Conservation (phyloP, 2,113 vertebrate genomes). For the Nothocercus nigrocapillus region DNA sequence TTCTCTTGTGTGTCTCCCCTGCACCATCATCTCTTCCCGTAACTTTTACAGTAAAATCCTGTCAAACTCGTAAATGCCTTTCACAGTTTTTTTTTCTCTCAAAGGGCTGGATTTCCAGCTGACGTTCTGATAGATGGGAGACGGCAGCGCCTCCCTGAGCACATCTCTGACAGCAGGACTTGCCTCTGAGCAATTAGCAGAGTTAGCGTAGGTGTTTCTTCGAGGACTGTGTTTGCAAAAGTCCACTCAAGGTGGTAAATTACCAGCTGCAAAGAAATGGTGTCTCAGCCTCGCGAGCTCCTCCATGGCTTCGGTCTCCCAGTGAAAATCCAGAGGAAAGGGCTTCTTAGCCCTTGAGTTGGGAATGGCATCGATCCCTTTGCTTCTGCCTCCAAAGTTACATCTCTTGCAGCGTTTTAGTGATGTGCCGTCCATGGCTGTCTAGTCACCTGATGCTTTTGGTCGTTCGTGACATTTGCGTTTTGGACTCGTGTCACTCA, state of each 20-base stretch:
- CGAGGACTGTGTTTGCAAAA: not conserved
- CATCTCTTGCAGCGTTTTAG: fast-evolving
- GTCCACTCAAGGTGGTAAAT: not conserved
- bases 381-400: not conserved
- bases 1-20: not conserved
- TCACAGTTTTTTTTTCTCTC: not conserved
- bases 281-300: not conserved
- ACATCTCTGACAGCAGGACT: not conserved
- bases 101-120: not conserved
- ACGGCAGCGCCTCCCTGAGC: not conserved
- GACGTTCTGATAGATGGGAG: not conserved
- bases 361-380: not conserved
- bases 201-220: not conserved
- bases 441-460: not conserved
- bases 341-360: not conserved
- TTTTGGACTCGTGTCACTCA: not conserved
- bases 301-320: not conserved
- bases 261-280: not conserved
- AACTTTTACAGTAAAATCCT: conserved; percentile 3
- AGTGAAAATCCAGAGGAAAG: not conserved
- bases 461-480: not conserved
- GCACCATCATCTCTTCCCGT: not conserved
- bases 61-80: conserved; percentile 45
- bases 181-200: not conserved
- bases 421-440: not conserved